Evolutionary conservation across 2,888 invertebrate genomes (phyloP).

Genomic region (Parthenolecanium corni): DNA sequence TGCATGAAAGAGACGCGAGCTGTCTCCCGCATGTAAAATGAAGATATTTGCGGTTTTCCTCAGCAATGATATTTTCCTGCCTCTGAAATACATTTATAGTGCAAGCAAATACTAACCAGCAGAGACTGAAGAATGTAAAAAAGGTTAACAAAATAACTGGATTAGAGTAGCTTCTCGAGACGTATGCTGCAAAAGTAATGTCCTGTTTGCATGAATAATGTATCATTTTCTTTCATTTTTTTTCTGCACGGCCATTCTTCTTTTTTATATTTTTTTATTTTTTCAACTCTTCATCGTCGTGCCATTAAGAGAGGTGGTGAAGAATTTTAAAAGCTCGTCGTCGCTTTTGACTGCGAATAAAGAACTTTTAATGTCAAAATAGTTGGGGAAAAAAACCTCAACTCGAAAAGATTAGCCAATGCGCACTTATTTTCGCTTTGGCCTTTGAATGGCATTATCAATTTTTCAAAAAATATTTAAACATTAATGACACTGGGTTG

Average conservation of each 20-base stretch:
- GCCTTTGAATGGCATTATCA: too few relatives aligned
- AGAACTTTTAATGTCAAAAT: too few relatives aligned
- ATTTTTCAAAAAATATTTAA: too few relatives aligned
- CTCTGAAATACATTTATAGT: neutral
- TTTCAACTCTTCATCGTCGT: neutral
- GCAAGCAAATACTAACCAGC: too few relatives aligned
- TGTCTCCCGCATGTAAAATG: neutral
- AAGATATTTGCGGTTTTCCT: neutral
- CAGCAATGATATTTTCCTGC: neutral
- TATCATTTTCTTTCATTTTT: slow-evolving; percentile 1
- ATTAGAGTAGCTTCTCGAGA: neutral
- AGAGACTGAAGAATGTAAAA: neutral
- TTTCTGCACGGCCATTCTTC: neutral
- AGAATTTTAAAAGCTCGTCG: neutral
- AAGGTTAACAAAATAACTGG: slow-evolving; percentile 9
- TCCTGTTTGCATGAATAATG: slow-evolving; percentile 12
- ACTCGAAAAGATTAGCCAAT: too few relatives aligned
- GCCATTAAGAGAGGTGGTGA: neutral
- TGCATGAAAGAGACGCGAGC: neutral
- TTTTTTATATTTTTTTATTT: neutral
- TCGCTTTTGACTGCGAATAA: neutral
- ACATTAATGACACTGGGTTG: too few relatives aligned
- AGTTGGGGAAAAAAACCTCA: too few relatives aligned
- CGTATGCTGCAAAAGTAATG: neutral
- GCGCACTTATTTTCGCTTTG: too few relatives aligned